Evolutionary conservation across 1,140 invertebrate species (phyloP).

Genomic region (Trichonephila inaurata): DNA sequence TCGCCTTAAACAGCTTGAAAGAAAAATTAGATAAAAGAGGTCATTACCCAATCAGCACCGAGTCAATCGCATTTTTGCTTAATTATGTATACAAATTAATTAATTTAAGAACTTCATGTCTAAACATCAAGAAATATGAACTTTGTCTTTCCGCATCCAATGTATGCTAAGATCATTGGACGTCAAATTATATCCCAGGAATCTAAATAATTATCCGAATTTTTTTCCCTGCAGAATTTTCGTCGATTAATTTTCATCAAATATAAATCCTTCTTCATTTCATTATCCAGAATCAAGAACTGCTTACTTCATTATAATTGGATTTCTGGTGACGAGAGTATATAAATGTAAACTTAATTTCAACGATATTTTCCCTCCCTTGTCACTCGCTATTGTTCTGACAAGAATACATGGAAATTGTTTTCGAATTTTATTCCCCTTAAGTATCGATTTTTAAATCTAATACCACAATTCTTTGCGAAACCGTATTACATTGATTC

Average conservation of each 20-base stretch:
- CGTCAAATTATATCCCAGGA: background rate
- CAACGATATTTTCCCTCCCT: background rate
- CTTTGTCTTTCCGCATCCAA: too few relatives aligned
- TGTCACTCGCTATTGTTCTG: background rate
- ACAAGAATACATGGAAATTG: background rate
- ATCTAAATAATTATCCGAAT: background rate
- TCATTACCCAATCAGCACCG: too few relatives aligned
- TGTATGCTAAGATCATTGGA: background rate
- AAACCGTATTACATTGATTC: background rate
- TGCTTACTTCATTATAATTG: background rate
- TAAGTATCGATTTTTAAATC: background rate
- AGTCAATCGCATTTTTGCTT: too few relatives aligned
- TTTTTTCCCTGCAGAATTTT: background rate
- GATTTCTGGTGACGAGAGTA: background rate
- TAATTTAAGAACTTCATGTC: too few relatives aligned
- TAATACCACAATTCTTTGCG: background rate
- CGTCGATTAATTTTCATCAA: background rate
- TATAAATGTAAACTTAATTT: background rate
- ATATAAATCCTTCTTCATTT: background rate
- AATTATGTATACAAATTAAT: too few relatives aligned
- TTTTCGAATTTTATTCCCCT: background rate
- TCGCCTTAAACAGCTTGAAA: too few relatives aligned
- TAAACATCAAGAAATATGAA: too few relatives aligned
- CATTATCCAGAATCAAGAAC: background rate
- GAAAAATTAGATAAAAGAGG: too few relatives aligned